Percentiles rank a stretch among this genome's conserved stretches.
Conservation (phyloP, 2,113 vertebrate species). For the Mellivora capensis region DNA sequence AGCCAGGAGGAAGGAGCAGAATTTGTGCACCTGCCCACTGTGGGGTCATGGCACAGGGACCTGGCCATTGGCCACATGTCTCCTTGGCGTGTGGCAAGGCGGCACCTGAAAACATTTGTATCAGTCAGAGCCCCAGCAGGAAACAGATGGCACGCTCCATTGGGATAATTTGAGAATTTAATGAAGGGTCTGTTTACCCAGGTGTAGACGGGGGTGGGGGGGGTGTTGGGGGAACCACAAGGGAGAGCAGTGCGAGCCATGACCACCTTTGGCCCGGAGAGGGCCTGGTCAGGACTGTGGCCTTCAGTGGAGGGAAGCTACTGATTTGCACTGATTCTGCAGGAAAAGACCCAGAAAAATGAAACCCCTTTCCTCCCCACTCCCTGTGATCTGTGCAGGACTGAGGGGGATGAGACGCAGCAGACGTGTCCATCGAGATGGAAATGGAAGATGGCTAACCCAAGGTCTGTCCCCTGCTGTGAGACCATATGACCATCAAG, state of each 20-base stretch:
- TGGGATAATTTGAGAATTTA: neutral
- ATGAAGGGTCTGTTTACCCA: neutral
- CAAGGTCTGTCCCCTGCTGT: neutral
- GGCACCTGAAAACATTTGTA: neutral
- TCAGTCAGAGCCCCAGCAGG: neutral
- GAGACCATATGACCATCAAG: neutral
- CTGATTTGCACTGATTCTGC: neutral
- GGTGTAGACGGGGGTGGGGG: neutral
- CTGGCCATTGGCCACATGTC: conserved; percentile 16
- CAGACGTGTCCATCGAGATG: fast-evolving
- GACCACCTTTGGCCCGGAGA: neutral
- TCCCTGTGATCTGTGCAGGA: neutral
- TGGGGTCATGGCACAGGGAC: neutral
- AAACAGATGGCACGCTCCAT: conserved; percentile 55
- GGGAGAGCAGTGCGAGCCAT: neutral
- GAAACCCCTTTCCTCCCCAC: neutral
- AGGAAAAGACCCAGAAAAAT: neutral
- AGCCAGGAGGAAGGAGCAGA: neutral
- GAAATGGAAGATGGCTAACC: neutral
- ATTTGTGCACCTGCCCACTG: neutral
- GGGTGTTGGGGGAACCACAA: neutral
- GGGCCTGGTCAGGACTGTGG: neutral
- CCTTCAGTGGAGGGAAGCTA: neutral
- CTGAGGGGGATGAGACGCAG: neutral
- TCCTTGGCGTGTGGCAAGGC: neutral